Evolutionary conservation across 2,888 invertebrate species (phyloP), one percentile per base, ranked within the genome.

Genomic region (Aphodius sticticus): DNA sequence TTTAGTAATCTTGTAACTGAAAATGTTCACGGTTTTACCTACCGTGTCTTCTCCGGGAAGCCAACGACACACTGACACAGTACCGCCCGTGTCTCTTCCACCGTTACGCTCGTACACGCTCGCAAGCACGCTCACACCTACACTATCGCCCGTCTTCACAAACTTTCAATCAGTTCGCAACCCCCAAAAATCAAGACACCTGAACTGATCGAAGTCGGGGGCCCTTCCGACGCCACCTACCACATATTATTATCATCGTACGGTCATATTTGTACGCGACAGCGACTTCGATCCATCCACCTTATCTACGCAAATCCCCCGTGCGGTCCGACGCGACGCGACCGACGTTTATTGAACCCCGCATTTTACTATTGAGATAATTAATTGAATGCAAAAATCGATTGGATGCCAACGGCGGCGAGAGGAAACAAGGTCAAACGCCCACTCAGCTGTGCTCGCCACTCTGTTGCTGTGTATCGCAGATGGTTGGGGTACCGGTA

Each of bases 311-410:
- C 69, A 69, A 26, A 69, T 53, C 70, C 71, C 69, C 26, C 53
- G 26, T 76, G 70, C 77, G 74, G 71, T 70, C 79, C 72, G 26
- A 26, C 26, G 26, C 26, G 26, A 26, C 69, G 69, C 74, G 70
- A 35, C 70, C 35, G 70, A 71, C 77, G 77, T 77, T 71, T 77
- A 79, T 79, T 79, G 79, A 77, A 72, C 79, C 53, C 69, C 79
- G 79, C 76, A 79, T 76, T 77, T 77, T 76, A 36, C 77, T 79
- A 81, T 76, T 74, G 77, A 79, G 84, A 84, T 84, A 86, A 86
- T 86, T 86, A 86, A 86, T 86, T 86, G 84, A 81, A 84, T 84
- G 84, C 85, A 81, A 83, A 77, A 83, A 86, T 86, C 86, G 86
- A 86, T 86, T 85, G 72, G 70, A 70, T 77, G 70, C 15, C 37